Conservation (phyloP, 2,113 vertebrate species). For the Phainopepla nitens region DNA sequence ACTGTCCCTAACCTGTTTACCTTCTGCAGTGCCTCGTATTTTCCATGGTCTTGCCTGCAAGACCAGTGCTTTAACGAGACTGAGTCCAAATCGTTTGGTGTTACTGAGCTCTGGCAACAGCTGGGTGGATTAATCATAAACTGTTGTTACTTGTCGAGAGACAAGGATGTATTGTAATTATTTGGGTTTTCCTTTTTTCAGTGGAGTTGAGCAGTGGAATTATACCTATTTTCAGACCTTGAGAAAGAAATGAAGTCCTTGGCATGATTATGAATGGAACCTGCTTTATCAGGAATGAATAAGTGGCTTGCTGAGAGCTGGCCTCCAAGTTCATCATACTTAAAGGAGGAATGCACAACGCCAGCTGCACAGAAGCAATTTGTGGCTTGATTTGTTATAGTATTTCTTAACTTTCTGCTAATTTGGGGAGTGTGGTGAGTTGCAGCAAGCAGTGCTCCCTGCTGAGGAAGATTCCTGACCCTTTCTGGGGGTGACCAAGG, state of each 20-base stretch:
- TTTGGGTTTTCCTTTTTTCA: background rate
- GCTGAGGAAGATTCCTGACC: background rate
- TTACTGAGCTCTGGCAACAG: conserved; percentile 13
- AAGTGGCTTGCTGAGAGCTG: background rate
- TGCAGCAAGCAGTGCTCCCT: background rate
- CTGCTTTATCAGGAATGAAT: background rate
- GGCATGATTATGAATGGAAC: background rate
- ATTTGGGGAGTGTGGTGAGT: background rate
- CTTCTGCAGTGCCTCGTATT: background rate
- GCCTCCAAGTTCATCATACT: background rate
- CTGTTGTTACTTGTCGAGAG: background rate
- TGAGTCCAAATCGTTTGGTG: background rate
- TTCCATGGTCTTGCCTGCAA: background rate
- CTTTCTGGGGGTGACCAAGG: background rate
- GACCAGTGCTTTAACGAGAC: background rate
- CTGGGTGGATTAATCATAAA: conserved; percentile 28
- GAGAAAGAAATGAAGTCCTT: background rate
- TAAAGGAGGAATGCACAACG: background rate
- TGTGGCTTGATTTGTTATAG: background rate
- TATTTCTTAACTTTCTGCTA: background rate
- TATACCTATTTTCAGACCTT: background rate
- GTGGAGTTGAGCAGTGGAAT: background rate
- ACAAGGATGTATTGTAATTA: background rate
- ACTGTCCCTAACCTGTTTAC: conserved; percentile 2
- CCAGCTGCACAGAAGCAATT: background rate